Conservation (phyloP, 2,113 vertebrate species). For the Spheniscus mendiculus region DNA sequence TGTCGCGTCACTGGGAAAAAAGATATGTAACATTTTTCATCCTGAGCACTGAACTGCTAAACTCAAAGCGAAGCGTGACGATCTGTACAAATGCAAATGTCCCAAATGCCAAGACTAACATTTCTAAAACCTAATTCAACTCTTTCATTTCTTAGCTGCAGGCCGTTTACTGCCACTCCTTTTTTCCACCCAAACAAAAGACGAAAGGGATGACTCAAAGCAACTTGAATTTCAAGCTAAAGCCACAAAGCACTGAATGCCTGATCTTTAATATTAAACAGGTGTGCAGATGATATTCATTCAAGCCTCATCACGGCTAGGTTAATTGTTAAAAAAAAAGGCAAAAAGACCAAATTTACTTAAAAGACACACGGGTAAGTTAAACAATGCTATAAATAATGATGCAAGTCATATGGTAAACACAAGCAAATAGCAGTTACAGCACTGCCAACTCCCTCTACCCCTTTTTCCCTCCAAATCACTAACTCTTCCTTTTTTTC, state of each 20-base stretch:
- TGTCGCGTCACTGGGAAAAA: background rate
- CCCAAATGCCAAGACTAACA: constrained; percentile 11
- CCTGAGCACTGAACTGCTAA: background rate
- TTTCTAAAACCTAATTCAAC: constrained; percentile 57
- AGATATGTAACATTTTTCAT: background rate
- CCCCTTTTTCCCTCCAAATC: background rate
- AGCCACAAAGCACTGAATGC: constrained; percentile 56
- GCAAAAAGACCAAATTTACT: constrained; percentile 4
- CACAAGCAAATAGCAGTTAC: background rate
- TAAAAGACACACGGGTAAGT: background rate
- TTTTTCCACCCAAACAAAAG: constrained; percentile 59
- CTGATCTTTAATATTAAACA: constrained; percentile 68
- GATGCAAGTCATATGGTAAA: background rate
- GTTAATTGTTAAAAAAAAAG: background rate
- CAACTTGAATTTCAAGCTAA: constrained; percentile 60
- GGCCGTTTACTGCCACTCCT: constrained; percentile 39
- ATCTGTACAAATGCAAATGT: constrained; percentile 29
- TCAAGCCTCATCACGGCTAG: constrained; percentile 41
- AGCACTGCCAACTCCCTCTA: background rate
- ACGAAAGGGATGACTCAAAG: constrained; percentile 54
- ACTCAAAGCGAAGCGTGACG: background rate
- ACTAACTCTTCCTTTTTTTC: too few relatives aligned
- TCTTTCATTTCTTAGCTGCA: constrained; percentile 54
- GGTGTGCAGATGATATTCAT: constrained; percentile 50
- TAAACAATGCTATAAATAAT: background rate